Conservation (phyloP, 2,888 invertebrate genomes). For the Lasius platythorax region DNA sequence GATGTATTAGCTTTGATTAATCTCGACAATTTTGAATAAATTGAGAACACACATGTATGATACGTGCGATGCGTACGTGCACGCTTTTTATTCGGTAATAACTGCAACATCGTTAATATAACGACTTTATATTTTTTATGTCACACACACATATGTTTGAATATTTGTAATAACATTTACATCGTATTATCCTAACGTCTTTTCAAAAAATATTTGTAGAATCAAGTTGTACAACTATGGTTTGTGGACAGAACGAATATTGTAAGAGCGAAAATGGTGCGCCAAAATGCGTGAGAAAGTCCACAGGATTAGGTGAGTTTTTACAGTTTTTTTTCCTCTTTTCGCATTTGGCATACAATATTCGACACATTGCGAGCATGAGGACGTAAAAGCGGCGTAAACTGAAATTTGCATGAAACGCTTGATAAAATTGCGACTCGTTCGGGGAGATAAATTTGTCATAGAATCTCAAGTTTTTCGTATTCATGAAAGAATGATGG, state of each 20-base stretch:
- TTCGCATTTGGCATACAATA: neutral
- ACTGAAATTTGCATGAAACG: constrained; percentile 17
- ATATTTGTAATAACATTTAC: neutral
- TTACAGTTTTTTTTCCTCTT: neutral
- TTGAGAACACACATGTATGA: neutral
- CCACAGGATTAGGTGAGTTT: constrained; percentile 80
- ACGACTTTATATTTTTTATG: neutral
- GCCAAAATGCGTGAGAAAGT: constrained; percentile 79
- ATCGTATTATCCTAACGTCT: neutral
- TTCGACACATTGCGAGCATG: constrained; percentile 41
- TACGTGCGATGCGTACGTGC: too few species aligned
- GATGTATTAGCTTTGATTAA: constrained; percentile 1
- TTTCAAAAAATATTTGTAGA: constrained; percentile 63
- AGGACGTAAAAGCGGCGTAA: neutral
- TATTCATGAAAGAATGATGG: constrained; percentile 5
- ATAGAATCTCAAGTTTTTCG: neutral
- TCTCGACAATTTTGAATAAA: neutral
- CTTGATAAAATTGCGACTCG: neutral
- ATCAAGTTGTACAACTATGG: constrained; percentile 76
- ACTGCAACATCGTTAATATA: neutral
- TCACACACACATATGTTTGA: neutral
- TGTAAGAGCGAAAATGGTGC: constrained; percentile 80
- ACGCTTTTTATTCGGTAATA: neutral
- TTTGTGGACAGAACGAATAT: constrained; percentile 80
- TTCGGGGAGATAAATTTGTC: neutral